Evolutionary conservation across 2,113 vertebrate species (phyloP), one percentile per base, ranked within the genome.

Genomic region (Amphiprion ocellaris): DNA sequence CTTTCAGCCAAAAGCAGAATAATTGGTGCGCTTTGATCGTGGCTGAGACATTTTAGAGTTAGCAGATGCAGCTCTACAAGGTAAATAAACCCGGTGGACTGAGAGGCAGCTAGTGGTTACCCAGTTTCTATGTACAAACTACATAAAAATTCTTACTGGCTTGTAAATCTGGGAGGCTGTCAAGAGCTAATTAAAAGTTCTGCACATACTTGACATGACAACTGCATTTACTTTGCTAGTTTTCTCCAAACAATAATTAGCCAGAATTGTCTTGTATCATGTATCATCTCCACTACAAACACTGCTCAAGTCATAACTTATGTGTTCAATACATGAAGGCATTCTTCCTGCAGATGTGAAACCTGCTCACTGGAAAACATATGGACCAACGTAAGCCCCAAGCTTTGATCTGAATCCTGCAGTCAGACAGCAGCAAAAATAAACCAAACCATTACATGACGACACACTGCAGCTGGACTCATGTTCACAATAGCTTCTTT

Each of bases 311-410:
- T 33, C 33, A 16, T 33, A 16, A 60, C 50, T 14, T 21, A 33
- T 21, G 47, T 0, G 1, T 21, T 56, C 5, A 16, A 33, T 62
- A 62, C 16, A 56, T 50, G 16, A 49, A 60, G 55, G 50, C 74
- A 19, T 61, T 73, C 62, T 55, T 68, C 64, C 52, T 46, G 33
- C 69, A 64, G 39, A 64, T 60, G 68, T 28, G n/a, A 54, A 44
- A 37, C 44, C 15, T 33, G 59, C 47, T 44, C 19, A 19, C 64
- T 53, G 23, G 6, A 17, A 47, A 66, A 61, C 70, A 80, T 41
- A 2, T 49, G 39, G 24, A 70, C 59, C 4, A 3, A 65, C 16
- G 33, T 12, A 60, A 58, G 24, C 19, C 19, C 10, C 28, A 63
- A 2, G 15, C 61, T 86, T 58, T 63, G 50, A 10, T 77, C 30